Evolutionary conservation across 1,140 invertebrate species (phyloP).

Genomic region (Thalassaphorura encarpata): DNA sequence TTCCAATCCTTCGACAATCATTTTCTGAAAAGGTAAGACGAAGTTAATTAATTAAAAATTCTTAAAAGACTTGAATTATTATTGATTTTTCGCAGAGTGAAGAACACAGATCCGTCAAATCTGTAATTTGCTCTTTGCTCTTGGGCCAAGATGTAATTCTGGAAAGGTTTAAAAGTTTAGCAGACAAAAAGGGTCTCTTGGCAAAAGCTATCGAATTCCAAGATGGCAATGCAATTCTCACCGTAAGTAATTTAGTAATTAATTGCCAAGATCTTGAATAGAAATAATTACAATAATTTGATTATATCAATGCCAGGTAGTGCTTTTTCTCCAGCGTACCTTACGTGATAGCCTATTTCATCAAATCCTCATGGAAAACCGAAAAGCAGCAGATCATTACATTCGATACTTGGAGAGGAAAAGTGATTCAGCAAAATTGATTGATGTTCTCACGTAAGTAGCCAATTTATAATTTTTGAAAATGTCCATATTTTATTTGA

Average conservation of each 20-base stretch:
- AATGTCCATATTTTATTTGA: neutral
- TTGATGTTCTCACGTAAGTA: constrained; percentile 43
- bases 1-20: too few species aligned
- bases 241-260: constrained; percentile 36
- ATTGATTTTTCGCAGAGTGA: constrained; percentile 18
- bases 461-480: neutral
- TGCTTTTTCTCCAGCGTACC: constrained; percentile 44
- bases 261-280: neutral
- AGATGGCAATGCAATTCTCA: constrained; percentile 46
- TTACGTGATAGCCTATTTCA: constrained; percentile 43
- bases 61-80: constrained; percentile 10
- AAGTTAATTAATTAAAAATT: too few species aligned
- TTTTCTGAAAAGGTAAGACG: too few species aligned
- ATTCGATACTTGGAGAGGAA: constrained; percentile 43
- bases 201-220: constrained; percentile 42
- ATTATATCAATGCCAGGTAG: constrained; percentile 36
- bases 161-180: constrained; percentile 44
- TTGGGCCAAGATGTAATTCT: constrained; percentile 34
- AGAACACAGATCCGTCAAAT: neutral
- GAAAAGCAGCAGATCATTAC: constrained; percentile 43
- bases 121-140: neutral
- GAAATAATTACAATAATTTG: neutral
- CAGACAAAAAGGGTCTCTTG: constrained; percentile 43
- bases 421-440: constrained; percentile 42
- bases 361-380: constrained; percentile 40